Evolutionary conservation across 1,140 invertebrate species (phyloP).

Genomic region (Drosophila fuyamai): DNA sequence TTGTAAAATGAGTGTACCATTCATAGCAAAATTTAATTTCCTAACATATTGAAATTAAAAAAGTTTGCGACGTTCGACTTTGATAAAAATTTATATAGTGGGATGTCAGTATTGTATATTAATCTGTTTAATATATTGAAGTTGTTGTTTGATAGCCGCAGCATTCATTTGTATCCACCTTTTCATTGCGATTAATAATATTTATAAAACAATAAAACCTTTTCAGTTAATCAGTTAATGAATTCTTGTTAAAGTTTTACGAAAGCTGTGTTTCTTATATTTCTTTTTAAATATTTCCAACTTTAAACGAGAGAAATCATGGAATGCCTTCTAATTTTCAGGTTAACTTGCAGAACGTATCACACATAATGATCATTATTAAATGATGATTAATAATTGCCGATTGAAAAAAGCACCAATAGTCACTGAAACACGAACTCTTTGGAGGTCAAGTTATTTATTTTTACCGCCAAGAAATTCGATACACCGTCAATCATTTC

Average conservation of each 20-base stretch:
- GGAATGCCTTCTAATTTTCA: neutral
- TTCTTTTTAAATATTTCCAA: neutral
- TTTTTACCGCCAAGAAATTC: neutral
- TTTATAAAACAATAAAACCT: neutral
- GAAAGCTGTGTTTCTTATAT: neutral
- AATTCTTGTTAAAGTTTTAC: neutral
- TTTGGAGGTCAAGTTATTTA: neutral
- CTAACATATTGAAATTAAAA: too few species aligned
- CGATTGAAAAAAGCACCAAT: neutral
- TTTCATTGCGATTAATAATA: too few species aligned
- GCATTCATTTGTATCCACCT: too few species aligned
- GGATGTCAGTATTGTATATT: too few species aligned
- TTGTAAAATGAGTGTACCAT: too few species aligned
- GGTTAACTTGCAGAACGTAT: neutral
- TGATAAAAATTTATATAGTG: neutral
- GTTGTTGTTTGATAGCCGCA: too few species aligned
- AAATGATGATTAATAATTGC: neutral
- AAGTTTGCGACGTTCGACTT: too few species aligned
- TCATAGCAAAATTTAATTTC: too few species aligned
- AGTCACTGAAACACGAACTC: neutral
- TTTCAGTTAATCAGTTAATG: neutral
- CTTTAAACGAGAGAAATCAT: neutral
- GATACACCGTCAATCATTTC: constrained; percentile 8
- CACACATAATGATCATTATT: neutral
- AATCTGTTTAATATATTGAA: too few species aligned